Base-by-base conservation (phyloP, 2,113 vertebrate genomes). In the Bos javanicus region DNA sequence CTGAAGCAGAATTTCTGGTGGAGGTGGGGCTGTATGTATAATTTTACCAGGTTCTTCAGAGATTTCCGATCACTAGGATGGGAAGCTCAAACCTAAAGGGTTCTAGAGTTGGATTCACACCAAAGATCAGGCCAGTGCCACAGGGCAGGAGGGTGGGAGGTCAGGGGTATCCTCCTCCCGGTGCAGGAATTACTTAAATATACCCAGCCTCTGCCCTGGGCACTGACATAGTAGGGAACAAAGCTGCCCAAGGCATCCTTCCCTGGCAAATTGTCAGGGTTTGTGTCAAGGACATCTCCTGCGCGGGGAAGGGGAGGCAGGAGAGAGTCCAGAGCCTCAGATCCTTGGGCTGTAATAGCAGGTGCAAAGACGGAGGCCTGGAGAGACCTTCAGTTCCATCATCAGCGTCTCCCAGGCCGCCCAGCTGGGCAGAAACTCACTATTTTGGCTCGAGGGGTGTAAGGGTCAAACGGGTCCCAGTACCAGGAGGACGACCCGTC, bases 271-370 rank as follows among this genome's bases (percentile, higher is more conserved):
- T 15, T 50, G 50, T 92, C 74, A 33, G 52, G 23, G 16, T 93
- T 83, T 95, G 36, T 4, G 19, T 21, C 62, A n/a, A 87, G 57
- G 25, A 54, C 59, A 88, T 30, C 64, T 82, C 19, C n/a, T 21
- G 39, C 10, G 12, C 16, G 28, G 7, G 56, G 28, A 23, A 21
- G 36, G 26, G 23, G 28, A 48, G 54, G 39, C 82, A 6, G 87
- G 43, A 56, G 36, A 64, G 48, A 25, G 15, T 50, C 11, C 23
- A 54, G 64, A 2, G 7, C 50, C 3, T 33, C 48, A 33, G 43
- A 85, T 89, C 97, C 97, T 84, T 92, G 94, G 95, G 15, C 43
- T 97, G 97, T 94, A 96, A 93, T 16, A 97, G 91, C 98, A 99
- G 98, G 98, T 99, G 98, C 98, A 98, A 88, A 98, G 74, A 33